Evolutionary conservation across 2,888 invertebrate genomes (phyloP).

Genomic region (Diabrotica balteata): DNA sequence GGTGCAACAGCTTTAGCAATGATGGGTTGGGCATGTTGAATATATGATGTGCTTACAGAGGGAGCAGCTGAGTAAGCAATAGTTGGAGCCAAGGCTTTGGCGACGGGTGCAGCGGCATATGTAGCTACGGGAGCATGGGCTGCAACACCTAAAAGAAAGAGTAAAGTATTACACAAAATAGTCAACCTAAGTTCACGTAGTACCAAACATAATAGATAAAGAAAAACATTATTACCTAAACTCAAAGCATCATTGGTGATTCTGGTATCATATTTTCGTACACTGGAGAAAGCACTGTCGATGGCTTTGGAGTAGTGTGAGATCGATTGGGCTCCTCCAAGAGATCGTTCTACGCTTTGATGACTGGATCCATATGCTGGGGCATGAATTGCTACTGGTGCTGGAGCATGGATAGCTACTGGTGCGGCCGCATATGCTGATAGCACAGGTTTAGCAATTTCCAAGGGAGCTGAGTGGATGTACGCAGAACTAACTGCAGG

Average conservation of each 20-base stretch:
- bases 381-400: conserved; percentile 46
- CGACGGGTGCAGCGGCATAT: conserved; percentile 34
- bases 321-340: conserved; percentile 65
- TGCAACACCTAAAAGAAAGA: conserved; percentile 7
- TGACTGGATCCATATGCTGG: conserved; percentile 62
- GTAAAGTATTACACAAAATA: conserved; percentile 18
- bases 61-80: conserved; percentile 54
- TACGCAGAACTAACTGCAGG: conserved; percentile 43
- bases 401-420: conserved; percentile 51
- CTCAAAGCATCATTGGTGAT: conserved; percentile 65
- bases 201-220: too few relatives aligned
- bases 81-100: conserved; percentile 61
- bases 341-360: conserved; percentile 66
- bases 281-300: conserved; percentile 68
- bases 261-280: conserved; percentile 67
- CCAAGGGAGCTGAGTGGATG: conserved; percentile 41
- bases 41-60: conserved; percentile 20
- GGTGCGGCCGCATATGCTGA: conserved; percentile 54
- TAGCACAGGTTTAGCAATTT: conserved; percentile 33
- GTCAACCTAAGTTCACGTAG: conserved; percentile 23
- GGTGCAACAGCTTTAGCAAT: conserved; percentile 36
- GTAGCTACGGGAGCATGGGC: conserved; percentile 39
- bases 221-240: conserved; percentile 46
- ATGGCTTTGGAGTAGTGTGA: conserved; percentile 65
- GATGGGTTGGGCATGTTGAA: conserved; percentile 19